A percentile compares a stretch with the other conserved stretches of the same genome.
Conservation (phyloP, 2,888 invertebrate species). For the Archaeoteleia sp. region DNA sequence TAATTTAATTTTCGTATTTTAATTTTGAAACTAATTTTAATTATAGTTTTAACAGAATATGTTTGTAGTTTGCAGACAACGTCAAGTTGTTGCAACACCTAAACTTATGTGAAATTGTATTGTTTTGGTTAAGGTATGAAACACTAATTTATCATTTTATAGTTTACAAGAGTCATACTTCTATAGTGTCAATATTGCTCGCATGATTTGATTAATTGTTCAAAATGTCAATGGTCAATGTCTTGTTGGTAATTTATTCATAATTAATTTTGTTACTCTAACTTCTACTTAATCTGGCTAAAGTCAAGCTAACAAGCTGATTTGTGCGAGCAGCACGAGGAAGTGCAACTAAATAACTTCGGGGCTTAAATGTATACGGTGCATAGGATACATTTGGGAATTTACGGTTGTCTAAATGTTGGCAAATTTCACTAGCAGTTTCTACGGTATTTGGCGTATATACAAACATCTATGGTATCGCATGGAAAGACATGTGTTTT, state of each 20-base stretch:
- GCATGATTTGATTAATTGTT: constrained; percentile 14
- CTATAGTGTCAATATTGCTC: no score
- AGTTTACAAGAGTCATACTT: constrained; percentile 10
- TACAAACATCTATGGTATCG: constrained; percentile 16
- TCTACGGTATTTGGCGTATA: constrained; percentile 27
- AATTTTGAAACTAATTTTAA: no score
- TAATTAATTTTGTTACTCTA: constrained; percentile 31
- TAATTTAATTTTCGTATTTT: no score
- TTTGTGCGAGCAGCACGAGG: constrained; percentile 25
- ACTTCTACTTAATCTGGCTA: constrained; percentile 28
- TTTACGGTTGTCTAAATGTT: constrained; percentile 19
- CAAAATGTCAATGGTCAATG: constrained; percentile 7
- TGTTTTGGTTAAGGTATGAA: no score
- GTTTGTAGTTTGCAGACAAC: no score
- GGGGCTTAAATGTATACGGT: constrained; percentile 23
- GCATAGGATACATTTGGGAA: constrained; percentile 16
- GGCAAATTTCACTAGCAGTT: constrained; percentile 33
- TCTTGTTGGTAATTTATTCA: constrained; percentile 18
- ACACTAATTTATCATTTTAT: no score
- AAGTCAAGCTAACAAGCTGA: constrained; percentile 32
- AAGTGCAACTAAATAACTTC: constrained; percentile 30
- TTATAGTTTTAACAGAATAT: no score
- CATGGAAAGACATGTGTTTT: constrained; percentile 23
- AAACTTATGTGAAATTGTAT: no score
- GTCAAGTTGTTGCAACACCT: no score